A percentile compares a stretch with the other conserved stretches of the same genome.
Evolutionary conservation across 2,797 vertebrate species (phyloP).

Genomic region (Loriculus beryllinus): DNA sequence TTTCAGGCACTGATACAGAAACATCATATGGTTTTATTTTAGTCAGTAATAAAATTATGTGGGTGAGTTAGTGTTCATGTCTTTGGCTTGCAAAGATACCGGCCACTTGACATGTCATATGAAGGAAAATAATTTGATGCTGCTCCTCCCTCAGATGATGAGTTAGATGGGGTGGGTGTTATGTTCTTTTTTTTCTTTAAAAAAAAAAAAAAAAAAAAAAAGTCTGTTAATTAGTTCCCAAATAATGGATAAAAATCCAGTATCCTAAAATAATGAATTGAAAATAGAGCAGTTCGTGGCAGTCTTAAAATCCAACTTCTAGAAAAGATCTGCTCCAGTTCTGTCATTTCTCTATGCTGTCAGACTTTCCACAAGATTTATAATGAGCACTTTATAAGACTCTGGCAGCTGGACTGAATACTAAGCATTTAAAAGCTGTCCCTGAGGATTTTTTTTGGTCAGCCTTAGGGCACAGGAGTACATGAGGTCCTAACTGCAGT

Average conservation of each 20-base stretch:
- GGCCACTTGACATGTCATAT: slow-evolving; percentile 5
- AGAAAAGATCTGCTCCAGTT: background rate
- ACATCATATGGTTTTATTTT: slow-evolving; percentile 56
- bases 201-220: background rate
- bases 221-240: background rate
- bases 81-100: slow-evolving; percentile 31
- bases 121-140: background rate
- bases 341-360: background rate
- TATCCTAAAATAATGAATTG: background rate
- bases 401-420: slow-evolving; percentile 39
- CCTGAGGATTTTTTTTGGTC: background rate
- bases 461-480: background rate
- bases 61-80: slow-evolving; percentile 41
- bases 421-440: background rate
- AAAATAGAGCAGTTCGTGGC: background rate
- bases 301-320: background rate
- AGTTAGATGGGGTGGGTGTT: background rate
- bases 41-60: slow-evolving; percentile 26
- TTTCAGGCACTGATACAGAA: slow-evolving; percentile 41
- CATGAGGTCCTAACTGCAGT: background rate
- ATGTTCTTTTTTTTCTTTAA: background rate
- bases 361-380: slow-evolving; percentile 64
- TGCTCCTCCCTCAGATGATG: background rate
- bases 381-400: slow-evolving; percentile 32
- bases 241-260: background rate